Base-by-base conservation (phyloP, 2,888 invertebrate species). In the Stenotaenia linearis region DNA sequence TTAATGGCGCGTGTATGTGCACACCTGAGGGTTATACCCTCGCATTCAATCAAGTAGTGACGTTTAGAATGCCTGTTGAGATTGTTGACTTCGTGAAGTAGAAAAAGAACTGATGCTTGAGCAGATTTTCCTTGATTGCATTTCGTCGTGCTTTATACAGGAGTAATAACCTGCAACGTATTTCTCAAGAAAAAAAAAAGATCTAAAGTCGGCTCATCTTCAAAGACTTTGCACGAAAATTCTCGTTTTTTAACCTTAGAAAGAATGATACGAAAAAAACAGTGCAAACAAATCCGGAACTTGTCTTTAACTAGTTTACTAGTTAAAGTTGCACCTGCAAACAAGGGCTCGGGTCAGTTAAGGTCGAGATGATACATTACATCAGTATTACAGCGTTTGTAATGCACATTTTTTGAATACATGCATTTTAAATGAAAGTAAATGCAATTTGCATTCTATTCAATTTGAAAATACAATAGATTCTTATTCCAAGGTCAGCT, bases 111-210 rank as follows among this genome's bases (percentile, higher is more conserved):
- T 28, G 69, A 69, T 69, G 23, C 69, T 12, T n/a, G 25, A 28
- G 23, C 28, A 69, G 69, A 69, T 69, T 69, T 69, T 69, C 69
- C 69, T 69, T 69, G 69, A 69, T 69, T 69, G 69, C 69, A 69
- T 25, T 69, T 28, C 69, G 69, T 69, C 50, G 50, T 50, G 50
- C 50, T 50, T 50, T 28, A 25, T 69, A 69, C n/a, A 69, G 28
- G 69, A n/a, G 69, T 69, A 69, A 69, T 69, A 69, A 69, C 69
- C 69, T 69, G 69, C 23, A 69, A 69, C 50, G 21, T 50, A 50
- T 25, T 28, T 69, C 28, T 69, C 5, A 25, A 25, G 12, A 69
- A 28, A 69, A 28, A 61, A 61, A 61, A 0, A 61, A 69, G 28
- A 69, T 12, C 69, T 28, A 69, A 28, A 3, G 23, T 25, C 28